These are phyloP conservation scores for Rhabdophis nuchalis DNA, from an alignment of 2,797 vertebrate species.

Conservation along the genomic window DNA sequence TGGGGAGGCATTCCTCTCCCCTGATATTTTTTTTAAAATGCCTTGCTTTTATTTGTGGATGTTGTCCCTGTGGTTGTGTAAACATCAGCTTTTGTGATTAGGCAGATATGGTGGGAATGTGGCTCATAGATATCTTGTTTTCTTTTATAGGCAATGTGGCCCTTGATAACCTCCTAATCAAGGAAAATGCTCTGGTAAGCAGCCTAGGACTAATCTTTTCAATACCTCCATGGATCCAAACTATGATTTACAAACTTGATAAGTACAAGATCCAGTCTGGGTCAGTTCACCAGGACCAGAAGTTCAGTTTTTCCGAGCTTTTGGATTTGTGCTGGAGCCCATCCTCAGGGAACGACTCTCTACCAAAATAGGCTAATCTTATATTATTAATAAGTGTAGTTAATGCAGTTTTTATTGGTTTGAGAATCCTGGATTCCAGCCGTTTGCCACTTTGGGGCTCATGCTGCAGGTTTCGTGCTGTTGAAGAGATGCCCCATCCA, in stretches of 20 bases:
- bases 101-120: not conserved
- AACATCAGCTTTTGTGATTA: not conserved
- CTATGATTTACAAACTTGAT: not conserved
- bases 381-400: not conserved
- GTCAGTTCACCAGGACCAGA: not conserved
- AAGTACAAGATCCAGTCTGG: not conserved
- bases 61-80: not conserved
- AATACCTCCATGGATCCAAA: not conserved
- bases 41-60: not conserved
- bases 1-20: too few species aligned
- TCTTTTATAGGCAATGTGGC: slow-evolving; percentile 85
- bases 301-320: not conserved
- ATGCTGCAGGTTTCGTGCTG: not conserved
- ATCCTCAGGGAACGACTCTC: not conserved
- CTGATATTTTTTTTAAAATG: not conserved
- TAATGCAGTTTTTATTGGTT: not conserved
- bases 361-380: not conserved
- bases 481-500: not conserved
- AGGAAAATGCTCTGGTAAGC: slow-evolving; percentile 94
- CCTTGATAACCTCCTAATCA: slow-evolving; percentile 90
- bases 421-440: not conserved
- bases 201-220: not conserved
- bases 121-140: slow-evolving; percentile 1
- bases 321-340: not conserved
- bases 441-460: too few species aligned